Conservation (phyloP, 2,888 invertebrate genomes). For the Platypus cylindrus region DNA sequence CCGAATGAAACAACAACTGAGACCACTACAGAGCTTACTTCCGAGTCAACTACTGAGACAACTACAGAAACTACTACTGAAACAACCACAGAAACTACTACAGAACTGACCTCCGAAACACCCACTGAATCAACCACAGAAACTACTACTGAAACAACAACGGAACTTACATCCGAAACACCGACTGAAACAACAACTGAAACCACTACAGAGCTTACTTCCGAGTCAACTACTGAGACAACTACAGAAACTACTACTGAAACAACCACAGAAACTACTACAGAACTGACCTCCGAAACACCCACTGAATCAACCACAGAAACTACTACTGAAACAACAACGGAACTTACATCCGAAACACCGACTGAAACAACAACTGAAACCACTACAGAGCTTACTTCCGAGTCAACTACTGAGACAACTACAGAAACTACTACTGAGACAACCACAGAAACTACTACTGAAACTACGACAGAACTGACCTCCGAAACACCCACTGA, state of each 20-base stretch:
- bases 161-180: conserved; percentile 1
- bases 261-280: background rate
- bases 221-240: conserved; percentile 5
- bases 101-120: background rate
- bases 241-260: conserved; percentile 2
- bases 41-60: background rate
- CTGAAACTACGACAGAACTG: background rate
- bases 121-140: conserved; percentile 2
- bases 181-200: conserved; percentile 8
- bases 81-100: conserved; percentile 6
- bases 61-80: background rate
- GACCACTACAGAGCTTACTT: background rate
- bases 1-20: conserved; percentile 1
- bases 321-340: no score
- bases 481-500: background rate
- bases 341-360: no score
- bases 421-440: background rate
- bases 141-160: conserved; percentile 2
- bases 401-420: conserved; percentile 3
- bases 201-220: conserved; percentile 6
- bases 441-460: background rate
- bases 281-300: no score
- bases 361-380: conserved; percentile 10
- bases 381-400: conserved; percentile 12
- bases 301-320: no score